Base-by-base conservation (phyloP, 2,113 vertebrate species). In the Trochalopteron elliotii region DNA sequence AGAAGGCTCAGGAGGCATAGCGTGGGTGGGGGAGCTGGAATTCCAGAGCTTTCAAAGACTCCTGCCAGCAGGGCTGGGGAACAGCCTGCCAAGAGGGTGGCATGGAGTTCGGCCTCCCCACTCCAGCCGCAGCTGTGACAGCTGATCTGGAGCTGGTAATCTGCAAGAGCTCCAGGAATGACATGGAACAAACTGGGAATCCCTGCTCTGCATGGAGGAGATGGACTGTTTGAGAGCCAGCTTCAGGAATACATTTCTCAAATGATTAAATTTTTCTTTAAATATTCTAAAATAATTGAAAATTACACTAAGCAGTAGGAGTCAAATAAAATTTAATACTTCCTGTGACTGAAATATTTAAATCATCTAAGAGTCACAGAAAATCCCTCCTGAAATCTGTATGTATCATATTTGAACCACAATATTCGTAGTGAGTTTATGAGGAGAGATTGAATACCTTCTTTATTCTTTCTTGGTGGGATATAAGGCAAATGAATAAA, bases 181-280 rank as follows among this genome's bases (percentile, higher is more conserved):
- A 30, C 11, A 30, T 7, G 5, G 10, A 83, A 59, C 15, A 20
- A 23, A 35, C 23, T 3, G 1, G 37, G 50, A 89, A 72, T 17
- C 18, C 44, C n/a, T 72, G 39, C 30, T 61, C 47, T 15, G 21
- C 3, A 0, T 0, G 0, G 35, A 70, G 28, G 12, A 40, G n/a
- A 45, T 12, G n/a, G 50, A 52, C 33, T 31, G 19, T 22, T 44
- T 27, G 37, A 87, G 53, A n/a, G 8, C 20, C n/a, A 64, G 42
- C 44, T 79, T 49, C 39, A 90, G 21, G 39, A 86, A 79, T 21
- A 15, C 3, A 21, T 59, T 76, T 59, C 33, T 83, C 19, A 53
- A 55, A 59, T 47, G 67, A 22, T 59, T 37, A 18, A 5, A 4
- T 68, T 37, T 80, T 83, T 52, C 6, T 52, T 86, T 57, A 56